These are phyloP conservation scores for Geotrypetes seraphini DNA, from an alignment of 2,797 vertebrate genomes.

Conservation along the genomic window DNA sequence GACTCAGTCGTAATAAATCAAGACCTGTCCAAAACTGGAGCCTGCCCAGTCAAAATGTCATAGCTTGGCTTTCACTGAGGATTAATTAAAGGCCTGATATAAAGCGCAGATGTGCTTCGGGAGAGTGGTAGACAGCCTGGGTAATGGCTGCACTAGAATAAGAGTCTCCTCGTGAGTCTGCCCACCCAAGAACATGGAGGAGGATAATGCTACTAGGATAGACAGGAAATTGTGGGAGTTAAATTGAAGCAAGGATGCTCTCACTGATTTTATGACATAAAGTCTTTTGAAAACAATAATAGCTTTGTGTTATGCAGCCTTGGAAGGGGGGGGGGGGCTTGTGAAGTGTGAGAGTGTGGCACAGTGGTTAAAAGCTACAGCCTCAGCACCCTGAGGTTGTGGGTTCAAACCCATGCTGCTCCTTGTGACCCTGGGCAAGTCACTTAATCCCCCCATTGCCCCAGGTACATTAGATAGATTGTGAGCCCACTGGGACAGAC, in stretches of 20 bases:
- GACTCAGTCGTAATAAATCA: constrained; percentile 97
- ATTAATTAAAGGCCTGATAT: constrained; percentile 99
- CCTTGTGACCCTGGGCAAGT: too few relatives aligned
- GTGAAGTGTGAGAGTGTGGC: too few relatives aligned
- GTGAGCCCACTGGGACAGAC: too few relatives aligned
- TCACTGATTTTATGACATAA: constrained; percentile 31
- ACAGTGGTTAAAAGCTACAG: too few relatives aligned
- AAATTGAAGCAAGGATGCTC: constrained; percentile 24
- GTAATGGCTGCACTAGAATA: constrained; percentile 51
- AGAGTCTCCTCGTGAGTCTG: constrained; percentile 56
- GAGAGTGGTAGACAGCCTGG: constrained; percentile 71
- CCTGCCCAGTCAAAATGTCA: constrained; percentile 97
- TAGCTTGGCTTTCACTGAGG: constrained; percentile 97
- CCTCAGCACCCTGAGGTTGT: too few relatives aligned
- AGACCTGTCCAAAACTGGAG: constrained; percentile 91
- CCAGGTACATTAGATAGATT: too few relatives aligned
- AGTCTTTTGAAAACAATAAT: constrained; percentile 30
- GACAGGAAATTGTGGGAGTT: constrained; percentile 21
- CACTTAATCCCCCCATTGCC: too few relatives aligned
- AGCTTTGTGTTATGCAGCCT: constrained; percentile 25
- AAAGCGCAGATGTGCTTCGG: constrained; percentile 97
- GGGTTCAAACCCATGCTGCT: too few relatives aligned
- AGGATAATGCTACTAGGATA: constrained; percentile 38
- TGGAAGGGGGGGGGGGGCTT: background rate
- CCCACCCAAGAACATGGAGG: constrained; percentile 68